These are phyloP conservation scores for Protonemura montana DNA, from an alignment of 2,888 invertebrate genomes.

Conservation along the genomic window DNA sequence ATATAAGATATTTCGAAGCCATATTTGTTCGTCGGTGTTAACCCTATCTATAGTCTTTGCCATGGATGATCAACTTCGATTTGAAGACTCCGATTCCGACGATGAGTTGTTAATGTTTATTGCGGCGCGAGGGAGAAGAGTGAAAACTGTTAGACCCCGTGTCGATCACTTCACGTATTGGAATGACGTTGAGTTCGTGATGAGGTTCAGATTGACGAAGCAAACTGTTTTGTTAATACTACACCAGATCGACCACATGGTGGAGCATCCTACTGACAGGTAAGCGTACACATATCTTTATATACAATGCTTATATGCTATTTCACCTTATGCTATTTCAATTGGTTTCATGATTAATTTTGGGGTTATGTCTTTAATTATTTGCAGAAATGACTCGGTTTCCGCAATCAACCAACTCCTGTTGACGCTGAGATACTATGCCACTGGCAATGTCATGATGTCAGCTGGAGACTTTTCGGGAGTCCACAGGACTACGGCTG, in stretches of 20 bases:
- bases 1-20: too few species aligned
- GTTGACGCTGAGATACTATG: conserved; percentile 13
- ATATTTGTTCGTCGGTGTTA: too few species aligned
- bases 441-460: background rate
- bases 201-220: conserved; percentile 16
- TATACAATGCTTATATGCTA: too few species aligned
- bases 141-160: conserved; percentile 14
- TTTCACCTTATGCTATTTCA: too few species aligned
- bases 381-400: conserved; percentile 26
- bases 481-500: conserved; percentile 14
- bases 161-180: background rate
- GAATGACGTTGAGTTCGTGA: conserved; percentile 14
- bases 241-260: background rate
- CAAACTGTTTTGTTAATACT: background rate
- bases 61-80: too few species aligned
- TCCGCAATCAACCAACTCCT: conserved; percentile 2
- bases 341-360: background rate
- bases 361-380: background rate
- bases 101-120: conserved; percentile 22
- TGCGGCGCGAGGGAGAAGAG: conserved; percentile 5
- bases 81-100: conserved; percentile 19
- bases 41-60: too few species aligned
- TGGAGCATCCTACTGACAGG: background rate
- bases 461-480: conserved; percentile 19
- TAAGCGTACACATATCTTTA: background rate